A percentile compares a stretch with the other conserved stretches of the same genome.
Evolutionary conservation across 1,140 invertebrate genomes (phyloP).

Genomic region (Conopomorpha cramerella): DNA sequence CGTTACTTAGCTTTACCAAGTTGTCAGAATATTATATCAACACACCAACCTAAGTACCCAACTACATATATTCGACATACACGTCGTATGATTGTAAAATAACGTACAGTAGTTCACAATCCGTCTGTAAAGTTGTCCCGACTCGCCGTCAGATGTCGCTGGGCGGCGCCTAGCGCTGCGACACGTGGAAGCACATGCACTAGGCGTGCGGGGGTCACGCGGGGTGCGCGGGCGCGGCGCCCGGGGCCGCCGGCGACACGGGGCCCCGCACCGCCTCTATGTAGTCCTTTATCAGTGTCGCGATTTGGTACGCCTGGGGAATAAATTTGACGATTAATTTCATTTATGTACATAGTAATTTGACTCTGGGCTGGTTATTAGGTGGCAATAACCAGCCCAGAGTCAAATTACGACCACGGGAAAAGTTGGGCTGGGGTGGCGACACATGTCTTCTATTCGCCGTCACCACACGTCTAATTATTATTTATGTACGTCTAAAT

Average conservation of each 20-base stretch:
- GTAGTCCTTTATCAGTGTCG: slow-evolving; percentile 91
- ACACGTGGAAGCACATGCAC: slow-evolving; percentile 57
- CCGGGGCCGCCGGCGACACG: slow-evolving; percentile 39
- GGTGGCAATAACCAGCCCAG: no score
- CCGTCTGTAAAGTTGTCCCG: not conserved
- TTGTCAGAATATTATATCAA: not conserved
- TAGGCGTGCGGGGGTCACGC: slow-evolving; percentile 49
- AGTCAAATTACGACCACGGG: no score
- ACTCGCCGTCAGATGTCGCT: slow-evolving; percentile 3
- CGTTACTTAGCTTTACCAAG: not conserved
- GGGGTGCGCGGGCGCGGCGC: slow-evolving; percentile 13
- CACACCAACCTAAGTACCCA: no score
- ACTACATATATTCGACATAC: not conserved
- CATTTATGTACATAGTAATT: no score
- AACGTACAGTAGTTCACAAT: not conserved
- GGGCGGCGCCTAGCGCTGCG: slow-evolving; percentile 12
- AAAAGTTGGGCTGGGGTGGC: no score
- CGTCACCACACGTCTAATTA: no score
- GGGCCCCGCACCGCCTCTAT: slow-evolving; percentile 74
- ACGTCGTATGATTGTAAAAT: not conserved
- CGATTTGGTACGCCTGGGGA: slow-evolving; percentile 87
- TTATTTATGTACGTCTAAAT: no score
- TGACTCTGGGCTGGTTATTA: no score
- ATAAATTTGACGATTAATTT: no score
- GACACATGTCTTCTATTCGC: no score